Evolutionary conservation across 2,113 vertebrate genomes (phyloP).

Genomic region (Gymnarchus niloticus): DNA sequence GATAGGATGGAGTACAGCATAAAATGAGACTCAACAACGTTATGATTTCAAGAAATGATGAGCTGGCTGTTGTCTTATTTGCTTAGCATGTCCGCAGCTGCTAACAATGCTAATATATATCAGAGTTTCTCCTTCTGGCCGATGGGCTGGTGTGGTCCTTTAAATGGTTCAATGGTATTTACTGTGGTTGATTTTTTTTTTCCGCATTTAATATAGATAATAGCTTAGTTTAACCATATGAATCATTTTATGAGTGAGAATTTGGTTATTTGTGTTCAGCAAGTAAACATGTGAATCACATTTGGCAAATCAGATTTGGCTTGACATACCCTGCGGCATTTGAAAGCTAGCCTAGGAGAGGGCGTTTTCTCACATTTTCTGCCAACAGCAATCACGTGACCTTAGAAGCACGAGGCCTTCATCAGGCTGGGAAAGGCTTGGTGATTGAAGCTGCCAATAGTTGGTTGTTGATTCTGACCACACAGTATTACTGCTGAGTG

Average conservation of each 20-base stretch:
- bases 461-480: constrained; percentile 62
- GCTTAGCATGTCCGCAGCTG: not conserved
- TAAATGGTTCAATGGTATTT: not conserved
- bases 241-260: not conserved
- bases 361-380: not conserved
- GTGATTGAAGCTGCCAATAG: constrained; percentile 55
- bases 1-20: not conserved
- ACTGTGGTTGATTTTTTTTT: not conserved
- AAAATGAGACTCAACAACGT: not conserved
- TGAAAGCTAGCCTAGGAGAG: not conserved
- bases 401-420: constrained; percentile 21
- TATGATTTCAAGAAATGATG: constrained; percentile 25
- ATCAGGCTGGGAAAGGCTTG: constrained; percentile 37
- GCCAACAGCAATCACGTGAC: not conserved
- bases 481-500: constrained; percentile 64
- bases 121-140: not conserved
- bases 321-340: not conserved
- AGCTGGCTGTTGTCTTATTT: not conserved
- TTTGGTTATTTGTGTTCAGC: not conserved
- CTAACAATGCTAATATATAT: not conserved
- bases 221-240: not conserved
- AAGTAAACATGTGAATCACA: not conserved
- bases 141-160: not conserved
- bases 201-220: not conserved
- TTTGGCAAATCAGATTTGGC: not conserved